These are phyloP conservation scores for Semnornis frantzii DNA, from an alignment of 2,113 vertebrate species.

Conservation along the genomic window DNA sequence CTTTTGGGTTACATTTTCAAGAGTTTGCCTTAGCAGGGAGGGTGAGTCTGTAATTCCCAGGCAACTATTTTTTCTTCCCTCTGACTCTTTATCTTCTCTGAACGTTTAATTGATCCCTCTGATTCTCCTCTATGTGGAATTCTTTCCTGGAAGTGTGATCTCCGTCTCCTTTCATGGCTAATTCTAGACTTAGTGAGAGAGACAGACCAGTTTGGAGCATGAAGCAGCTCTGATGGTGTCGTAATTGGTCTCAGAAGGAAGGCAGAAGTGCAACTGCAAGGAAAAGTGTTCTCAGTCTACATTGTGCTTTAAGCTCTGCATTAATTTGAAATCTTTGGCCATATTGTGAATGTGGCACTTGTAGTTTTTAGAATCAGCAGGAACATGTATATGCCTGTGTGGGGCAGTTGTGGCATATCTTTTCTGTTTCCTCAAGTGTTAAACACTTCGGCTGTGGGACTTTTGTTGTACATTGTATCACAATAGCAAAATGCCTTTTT, in stretches of 20 bases:
- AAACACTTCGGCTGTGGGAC: neutral
- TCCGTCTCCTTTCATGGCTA: neutral
- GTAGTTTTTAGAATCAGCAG: neutral
- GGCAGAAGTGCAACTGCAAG: neutral
- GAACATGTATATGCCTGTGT: too few relatives aligned
- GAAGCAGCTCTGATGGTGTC: neutral
- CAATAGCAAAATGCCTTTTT: too few relatives aligned
- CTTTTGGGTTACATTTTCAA: neutral
- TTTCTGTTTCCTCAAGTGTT: neutral
- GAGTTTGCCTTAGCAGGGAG: neutral
- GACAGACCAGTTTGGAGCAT: neutral
- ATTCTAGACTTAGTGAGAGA: neutral
- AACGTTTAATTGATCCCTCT: neutral
- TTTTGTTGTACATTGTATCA: neutral
- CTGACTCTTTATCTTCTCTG: neutral
- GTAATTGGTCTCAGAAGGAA: neutral
- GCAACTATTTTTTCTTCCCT: neutral
- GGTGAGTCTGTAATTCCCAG: neutral
- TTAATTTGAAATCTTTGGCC: neutral
- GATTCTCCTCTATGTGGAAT: neutral
- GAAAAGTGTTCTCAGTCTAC: neutral
- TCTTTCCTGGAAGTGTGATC: neutral
- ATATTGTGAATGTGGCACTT: neutral
- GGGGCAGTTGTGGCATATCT: neutral
- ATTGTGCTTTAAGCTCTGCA: neutral